Evolutionary conservation across 2,797 vertebrate species (phyloP).

Genomic region (Astyanax mexicanus): DNA sequence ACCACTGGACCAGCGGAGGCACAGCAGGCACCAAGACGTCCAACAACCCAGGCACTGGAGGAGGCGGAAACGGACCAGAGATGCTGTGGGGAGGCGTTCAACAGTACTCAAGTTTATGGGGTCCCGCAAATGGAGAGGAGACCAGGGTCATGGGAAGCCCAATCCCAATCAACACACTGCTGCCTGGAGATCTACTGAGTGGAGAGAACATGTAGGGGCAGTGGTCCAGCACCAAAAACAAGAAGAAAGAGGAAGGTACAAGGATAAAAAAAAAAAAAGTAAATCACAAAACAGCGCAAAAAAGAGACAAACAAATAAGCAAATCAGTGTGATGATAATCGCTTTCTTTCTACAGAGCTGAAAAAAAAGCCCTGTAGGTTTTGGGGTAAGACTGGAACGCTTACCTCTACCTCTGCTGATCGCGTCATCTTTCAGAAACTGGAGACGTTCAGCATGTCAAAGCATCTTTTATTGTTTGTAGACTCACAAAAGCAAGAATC

Average conservation of each 20-base stretch:
- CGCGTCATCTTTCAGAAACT: conserved; percentile 38
- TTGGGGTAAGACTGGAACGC: conserved; percentile 63
- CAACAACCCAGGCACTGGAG: conserved; percentile 80
- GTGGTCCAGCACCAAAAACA: conserved; percentile 42
- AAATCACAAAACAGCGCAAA: conserved; percentile 44
- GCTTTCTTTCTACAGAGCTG: conserved; percentile 69
- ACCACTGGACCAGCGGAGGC: conserved; percentile 80
- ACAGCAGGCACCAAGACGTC: conserved; percentile 83
- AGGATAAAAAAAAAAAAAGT: conserved; percentile 32
- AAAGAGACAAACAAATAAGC: conserved; percentile 62
- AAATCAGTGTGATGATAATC: conserved; percentile 85
- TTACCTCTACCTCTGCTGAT: conserved; percentile 65
- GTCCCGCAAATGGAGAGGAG: conserved; percentile 89
- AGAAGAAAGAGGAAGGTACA: neutral
- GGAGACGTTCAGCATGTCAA: neutral
- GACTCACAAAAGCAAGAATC: conserved; percentile 30
- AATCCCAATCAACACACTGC: conserved; percentile 91
- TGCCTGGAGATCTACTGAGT: conserved; percentile 94
- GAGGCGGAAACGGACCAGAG: conserved; percentile 83
- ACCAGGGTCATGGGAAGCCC: conserved; percentile 91
- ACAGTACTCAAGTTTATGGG: conserved; percentile 97
- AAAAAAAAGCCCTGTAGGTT: conserved; percentile 41
- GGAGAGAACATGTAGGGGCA: conserved; percentile 92
- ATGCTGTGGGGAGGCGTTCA: conserved; percentile 95
- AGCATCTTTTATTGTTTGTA: conserved; percentile 31